Evolutionary conservation across 2,888 invertebrate species (phyloP).

Genomic region (Drosophila meridionalis): DNA sequence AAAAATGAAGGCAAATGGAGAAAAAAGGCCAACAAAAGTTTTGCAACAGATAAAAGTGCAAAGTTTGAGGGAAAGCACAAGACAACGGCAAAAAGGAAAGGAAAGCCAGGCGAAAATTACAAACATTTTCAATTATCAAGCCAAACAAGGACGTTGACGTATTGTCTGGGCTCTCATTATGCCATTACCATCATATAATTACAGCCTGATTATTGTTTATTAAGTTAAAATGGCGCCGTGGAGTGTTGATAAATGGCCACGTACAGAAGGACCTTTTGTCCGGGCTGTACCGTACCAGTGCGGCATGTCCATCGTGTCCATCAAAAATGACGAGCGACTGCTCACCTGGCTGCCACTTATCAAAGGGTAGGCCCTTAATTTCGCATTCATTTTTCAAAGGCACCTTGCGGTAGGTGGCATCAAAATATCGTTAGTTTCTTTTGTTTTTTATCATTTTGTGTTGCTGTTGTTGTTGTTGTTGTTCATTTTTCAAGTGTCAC

Average conservation of each 20-base stretch:
- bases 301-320: slow-evolving; percentile 25
- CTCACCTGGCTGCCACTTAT: slow-evolving; percentile 59
- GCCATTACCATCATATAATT: slow-evolving; percentile 73
- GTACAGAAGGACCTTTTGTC: slow-evolving; percentile 39
- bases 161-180: slow-evolving; percentile 72
- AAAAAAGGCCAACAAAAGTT: slow-evolving; percentile 70
- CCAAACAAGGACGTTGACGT: slow-evolving; percentile 68
- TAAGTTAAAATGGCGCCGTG: slow-evolving; percentile 66
- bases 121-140: slow-evolving; percentile 78
- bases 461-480: slow-evolving; percentile 5
- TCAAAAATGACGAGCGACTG: slow-evolving; percentile 34
- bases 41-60: slow-evolving; percentile 76
- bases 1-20: slow-evolving; percentile 7
- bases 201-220: slow-evolving; percentile 78
- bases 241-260: slow-evolving; percentile 62
- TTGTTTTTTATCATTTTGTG: slow-evolving; percentile 11
- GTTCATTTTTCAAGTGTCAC: slow-evolving; percentile 68
- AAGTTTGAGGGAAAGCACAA: slow-evolving; percentile 62
- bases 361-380: slow-evolving; percentile 54
- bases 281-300: slow-evolving; percentile 64
- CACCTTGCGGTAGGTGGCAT: slow-evolving; percentile 43
- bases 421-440: slow-evolving; percentile 40
- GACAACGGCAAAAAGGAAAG: slow-evolving; percentile 29
- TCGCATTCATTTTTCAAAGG: slow-evolving; percentile 54
- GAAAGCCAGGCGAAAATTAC: slow-evolving; percentile 66